Evolutionary conservation across 2,113 vertebrate species (phyloP).

Genomic region (Cavia aperea): DNA sequence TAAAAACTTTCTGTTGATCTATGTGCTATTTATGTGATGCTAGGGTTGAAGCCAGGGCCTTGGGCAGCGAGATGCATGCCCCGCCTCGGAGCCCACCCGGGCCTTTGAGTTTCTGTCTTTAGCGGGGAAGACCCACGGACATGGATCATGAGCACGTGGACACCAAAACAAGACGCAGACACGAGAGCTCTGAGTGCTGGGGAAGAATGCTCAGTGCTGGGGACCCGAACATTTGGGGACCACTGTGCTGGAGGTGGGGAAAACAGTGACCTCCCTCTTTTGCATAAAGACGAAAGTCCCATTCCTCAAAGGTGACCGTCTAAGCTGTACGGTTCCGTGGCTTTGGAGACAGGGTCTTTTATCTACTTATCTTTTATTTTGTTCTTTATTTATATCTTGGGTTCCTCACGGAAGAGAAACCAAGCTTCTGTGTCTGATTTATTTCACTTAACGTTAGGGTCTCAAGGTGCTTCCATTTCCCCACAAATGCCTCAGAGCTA

Average conservation of each 20-base stretch:
- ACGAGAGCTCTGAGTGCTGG: neutral
- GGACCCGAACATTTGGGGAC: neutral
- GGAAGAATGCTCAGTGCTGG: neutral
- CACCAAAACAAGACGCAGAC: neutral
- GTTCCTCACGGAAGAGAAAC: too few relatives aligned
- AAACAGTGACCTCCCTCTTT: neutral
- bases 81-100: neutral
- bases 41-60: neutral
- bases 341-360: too few relatives aligned
- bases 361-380: too few relatives aligned
- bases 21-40: neutral
- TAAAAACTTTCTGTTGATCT: neutral
- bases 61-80: neutral
- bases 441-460: too few relatives aligned
- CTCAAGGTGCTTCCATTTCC: too few relatives aligned
- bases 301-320: neutral
- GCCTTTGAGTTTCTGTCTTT: neutral
- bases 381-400: too few relatives aligned
- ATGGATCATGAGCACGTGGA: neutral
- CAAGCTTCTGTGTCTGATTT: too few relatives aligned
- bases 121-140: neutral
- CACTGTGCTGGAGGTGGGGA: neutral
- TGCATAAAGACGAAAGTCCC: neutral
- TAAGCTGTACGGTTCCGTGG: neutral
- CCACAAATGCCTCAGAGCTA: too few relatives aligned